Conservation (phyloP, 2,797 vertebrate species). For the Poeciliopsis gracilis region DNA sequence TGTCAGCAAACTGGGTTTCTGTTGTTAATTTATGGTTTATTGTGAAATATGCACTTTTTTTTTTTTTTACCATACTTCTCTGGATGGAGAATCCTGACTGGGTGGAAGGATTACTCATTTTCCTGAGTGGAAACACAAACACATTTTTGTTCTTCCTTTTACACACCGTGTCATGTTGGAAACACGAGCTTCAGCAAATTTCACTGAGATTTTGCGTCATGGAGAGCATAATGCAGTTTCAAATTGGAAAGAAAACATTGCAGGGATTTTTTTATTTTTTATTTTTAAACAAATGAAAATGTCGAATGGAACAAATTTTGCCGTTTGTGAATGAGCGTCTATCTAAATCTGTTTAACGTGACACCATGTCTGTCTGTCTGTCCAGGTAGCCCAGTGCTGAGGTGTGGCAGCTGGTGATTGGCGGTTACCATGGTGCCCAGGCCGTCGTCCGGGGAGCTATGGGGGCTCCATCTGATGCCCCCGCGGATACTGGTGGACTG, state of each 20-base stretch:
- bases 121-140: not conserved
- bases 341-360: not conserved
- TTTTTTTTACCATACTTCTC: not conserved
- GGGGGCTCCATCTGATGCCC: constrained; percentile 85
- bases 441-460: constrained; percentile 82
- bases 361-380: not conserved
- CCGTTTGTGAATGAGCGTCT: not conserved
- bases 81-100: not conserved
- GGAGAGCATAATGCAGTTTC: not conserved
- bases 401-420: constrained; percentile 28
- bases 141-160: not conserved
- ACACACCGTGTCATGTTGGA: not conserved
- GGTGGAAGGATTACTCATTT: not conserved
- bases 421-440: constrained; percentile 69
- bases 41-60: not conserved
- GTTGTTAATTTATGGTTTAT: not conserved
- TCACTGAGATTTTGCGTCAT: not conserved
- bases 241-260: not conserved
- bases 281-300: not conserved
- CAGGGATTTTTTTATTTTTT: not conserved
- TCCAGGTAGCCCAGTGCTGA: constrained; percentile 36
- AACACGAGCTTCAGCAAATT: no score
- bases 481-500: constrained; percentile 85
- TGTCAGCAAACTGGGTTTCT: not conserved
- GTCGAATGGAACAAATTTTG: not conserved